phyloP scores from a whole-genome alignment of 1,140 invertebrate species.

The Heliconius melpomene region DNA sequence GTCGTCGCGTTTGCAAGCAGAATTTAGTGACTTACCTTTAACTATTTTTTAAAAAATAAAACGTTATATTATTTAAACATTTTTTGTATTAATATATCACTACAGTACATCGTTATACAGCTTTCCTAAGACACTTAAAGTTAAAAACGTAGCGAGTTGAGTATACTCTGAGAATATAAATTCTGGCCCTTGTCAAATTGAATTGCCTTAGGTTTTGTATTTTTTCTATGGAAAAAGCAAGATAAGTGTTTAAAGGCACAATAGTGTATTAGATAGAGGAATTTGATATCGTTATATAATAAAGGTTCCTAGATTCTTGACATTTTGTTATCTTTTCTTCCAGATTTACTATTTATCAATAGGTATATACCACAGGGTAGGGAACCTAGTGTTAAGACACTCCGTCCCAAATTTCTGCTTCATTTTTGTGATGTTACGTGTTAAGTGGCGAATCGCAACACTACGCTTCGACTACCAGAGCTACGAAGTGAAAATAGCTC shows the following conservation, averaged over 20 bases:
- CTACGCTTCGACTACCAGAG: too few relatives aligned
- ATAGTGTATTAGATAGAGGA: background rate
- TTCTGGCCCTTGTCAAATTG: conserved; percentile 42
- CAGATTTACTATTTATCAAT: too few relatives aligned
- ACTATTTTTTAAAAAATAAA: too few relatives aligned
- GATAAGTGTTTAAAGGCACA: conserved; percentile 21
- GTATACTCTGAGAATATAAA: conserved; percentile 38
- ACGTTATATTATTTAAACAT: background rate
- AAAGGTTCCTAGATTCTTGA: background rate
- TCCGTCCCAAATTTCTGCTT: too few relatives aligned
- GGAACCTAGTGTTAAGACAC: too few relatives aligned
- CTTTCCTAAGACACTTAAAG: conserved; percentile 12
- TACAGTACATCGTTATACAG: background rate
- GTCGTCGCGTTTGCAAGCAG: too few relatives aligned
- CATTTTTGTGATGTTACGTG: too few relatives aligned
- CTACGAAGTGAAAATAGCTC: too few relatives aligned
- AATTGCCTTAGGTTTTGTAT: conserved; percentile 38
- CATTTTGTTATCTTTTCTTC: too few relatives aligned
- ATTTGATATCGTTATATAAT: background rate
- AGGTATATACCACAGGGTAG: too few relatives aligned
- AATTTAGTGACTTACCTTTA: background rate
- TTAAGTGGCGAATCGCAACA: too few relatives aligned
- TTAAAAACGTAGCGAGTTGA: conserved; percentile 10
- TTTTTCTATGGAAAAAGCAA: conserved; percentile 17
- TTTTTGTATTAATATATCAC: background rate